phyloP scores from a whole-genome alignment of 2,797 vertebrate genomes.

The Tiaroga cobitis region DNA sequence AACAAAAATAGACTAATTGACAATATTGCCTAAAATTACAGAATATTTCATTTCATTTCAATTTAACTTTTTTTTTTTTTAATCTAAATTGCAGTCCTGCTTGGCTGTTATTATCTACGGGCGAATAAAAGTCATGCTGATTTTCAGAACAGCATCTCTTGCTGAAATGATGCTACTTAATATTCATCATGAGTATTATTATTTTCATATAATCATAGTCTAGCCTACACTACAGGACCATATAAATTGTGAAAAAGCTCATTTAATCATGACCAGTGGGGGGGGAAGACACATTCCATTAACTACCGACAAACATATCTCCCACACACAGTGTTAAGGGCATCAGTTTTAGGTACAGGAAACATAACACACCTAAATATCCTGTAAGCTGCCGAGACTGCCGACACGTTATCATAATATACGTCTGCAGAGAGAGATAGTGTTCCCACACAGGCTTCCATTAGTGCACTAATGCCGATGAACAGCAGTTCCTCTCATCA shows the following conservation, averaged over 20 bases:
- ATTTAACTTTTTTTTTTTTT: neutral
- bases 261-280: neutral
- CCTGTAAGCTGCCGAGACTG: neutral
- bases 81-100: neutral
- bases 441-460: slow-evolving; percentile 13
- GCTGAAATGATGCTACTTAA: neutral
- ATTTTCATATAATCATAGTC: neutral
- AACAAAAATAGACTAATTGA: neutral
- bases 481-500: slow-evolving; percentile 25
- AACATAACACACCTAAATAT: neutral
- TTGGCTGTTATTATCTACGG: too few species aligned
- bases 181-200: neutral
- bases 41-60: neutral
- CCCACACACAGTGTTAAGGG: neutral
- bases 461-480: slow-evolving; percentile 47
- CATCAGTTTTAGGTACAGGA: neutral
- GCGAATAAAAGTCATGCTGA: neutral
- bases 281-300: neutral
- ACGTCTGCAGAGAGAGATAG: neutral
- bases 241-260: neutral
- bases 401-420: neutral
- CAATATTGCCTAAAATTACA: neutral
- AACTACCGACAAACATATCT: neutral
- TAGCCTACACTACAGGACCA: neutral
- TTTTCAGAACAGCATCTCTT: neutral